A percentile compares a stretch with the other conserved stretches of the same genome.
phyloP scores from a whole-genome alignment of 1,140 invertebrate genomes.

The Helicoverpa armigera region DNA sequence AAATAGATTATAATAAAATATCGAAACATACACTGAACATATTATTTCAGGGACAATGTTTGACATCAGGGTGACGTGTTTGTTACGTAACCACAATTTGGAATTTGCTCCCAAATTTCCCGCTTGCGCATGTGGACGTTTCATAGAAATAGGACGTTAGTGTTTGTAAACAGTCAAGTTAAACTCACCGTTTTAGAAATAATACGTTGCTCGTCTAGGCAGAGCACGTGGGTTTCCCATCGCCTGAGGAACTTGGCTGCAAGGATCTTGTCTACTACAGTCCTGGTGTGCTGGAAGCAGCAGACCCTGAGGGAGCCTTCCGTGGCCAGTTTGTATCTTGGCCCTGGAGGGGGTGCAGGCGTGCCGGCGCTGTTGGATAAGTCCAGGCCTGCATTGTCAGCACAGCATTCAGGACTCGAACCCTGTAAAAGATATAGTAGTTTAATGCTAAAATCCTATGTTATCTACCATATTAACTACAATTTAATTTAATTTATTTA shows the following conservation, averaged over 20 bases:
- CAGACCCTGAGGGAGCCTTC: slow-evolving; percentile 93
- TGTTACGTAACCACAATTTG: not conserved
- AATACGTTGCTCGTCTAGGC: slow-evolving; percentile 90
- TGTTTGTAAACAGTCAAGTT: slow-evolving; percentile 19
- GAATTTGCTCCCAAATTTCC: not conserved
- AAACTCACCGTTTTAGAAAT: slow-evolving; percentile 92
- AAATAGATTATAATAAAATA: slow-evolving; percentile 38
- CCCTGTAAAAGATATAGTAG: slow-evolving; percentile 63
- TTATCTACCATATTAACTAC: too few relatives aligned
- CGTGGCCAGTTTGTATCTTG: slow-evolving; percentile 91
- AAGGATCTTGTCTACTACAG: slow-evolving; percentile 93
- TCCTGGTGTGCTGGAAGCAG: slow-evolving; percentile 92
- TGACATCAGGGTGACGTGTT: slow-evolving; percentile 20
- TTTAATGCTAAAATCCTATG: too few relatives aligned
- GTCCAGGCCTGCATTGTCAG: slow-evolving; percentile 77
- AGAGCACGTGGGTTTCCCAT: slow-evolving; percentile 93
- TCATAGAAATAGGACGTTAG: not conserved
- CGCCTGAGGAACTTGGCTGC: slow-evolving; percentile 93
- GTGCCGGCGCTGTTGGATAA: slow-evolving; percentile 57
- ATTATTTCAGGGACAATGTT: slow-evolving; percentile 34
- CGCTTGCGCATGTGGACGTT: not conserved
- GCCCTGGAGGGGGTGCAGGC: slow-evolving; percentile 87
- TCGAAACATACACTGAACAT: slow-evolving; percentile 7
- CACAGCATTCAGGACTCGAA: slow-evolving; percentile 81
- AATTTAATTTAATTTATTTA: too few relatives aligned